A percentile compares a stretch with the other conserved stretches of the same genome.
phyloP scores from a whole-genome alignment of 2,797 vertebrate genomes.

The Lateolabrax maculatus region DNA sequence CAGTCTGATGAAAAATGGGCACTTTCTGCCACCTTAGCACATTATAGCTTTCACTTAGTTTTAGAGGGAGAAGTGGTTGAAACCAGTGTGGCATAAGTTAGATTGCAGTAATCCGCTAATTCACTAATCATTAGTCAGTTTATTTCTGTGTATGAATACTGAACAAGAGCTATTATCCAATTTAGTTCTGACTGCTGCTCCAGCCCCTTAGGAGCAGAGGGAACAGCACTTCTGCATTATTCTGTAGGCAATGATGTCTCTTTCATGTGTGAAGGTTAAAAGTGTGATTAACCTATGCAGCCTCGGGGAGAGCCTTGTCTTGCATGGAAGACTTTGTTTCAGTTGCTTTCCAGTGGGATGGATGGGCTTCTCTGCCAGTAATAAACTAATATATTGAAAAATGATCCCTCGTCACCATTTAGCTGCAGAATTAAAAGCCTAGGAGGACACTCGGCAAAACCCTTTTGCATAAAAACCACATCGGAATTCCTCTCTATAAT shows the following conservation, averaged over 20 bases:
- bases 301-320: conserved; percentile 33
- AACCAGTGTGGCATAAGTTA: not conserved
- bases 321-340: conserved; percentile 31
- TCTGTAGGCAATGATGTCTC: conserved; percentile 40
- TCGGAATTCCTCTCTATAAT: conserved; percentile 34
- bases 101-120: conserved; percentile 2
- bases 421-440: conserved; percentile 52
- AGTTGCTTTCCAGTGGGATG: conserved; percentile 22
- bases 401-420: conserved; percentile 48
- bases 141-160: conserved; percentile 12
- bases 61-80: conserved; percentile 17
- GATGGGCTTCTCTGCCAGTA: conserved; percentile 25
- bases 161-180: conserved; percentile 23
- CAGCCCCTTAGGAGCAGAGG: not conserved
- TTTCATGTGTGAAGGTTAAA: conserved; percentile 61
- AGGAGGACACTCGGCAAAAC: conserved; percentile 38
- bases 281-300: conserved; percentile 56
- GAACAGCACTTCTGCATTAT: conserved; percentile 21
- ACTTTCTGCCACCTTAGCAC: conserved; percentile 20
- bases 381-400: conserved; percentile 53
- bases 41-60: conserved; percentile 12
- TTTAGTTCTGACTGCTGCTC: conserved; percentile 10
- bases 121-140: conserved; percentile 17
- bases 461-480: conserved; percentile 38
- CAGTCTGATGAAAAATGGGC: conserved; percentile 62